A percentile compares a stretch with the other conserved stretches of the same genome.
These are phyloP conservation scores for Chionis minor DNA, from an alignment of 2,113 vertebrate species.

Conservation along the genomic window DNA sequence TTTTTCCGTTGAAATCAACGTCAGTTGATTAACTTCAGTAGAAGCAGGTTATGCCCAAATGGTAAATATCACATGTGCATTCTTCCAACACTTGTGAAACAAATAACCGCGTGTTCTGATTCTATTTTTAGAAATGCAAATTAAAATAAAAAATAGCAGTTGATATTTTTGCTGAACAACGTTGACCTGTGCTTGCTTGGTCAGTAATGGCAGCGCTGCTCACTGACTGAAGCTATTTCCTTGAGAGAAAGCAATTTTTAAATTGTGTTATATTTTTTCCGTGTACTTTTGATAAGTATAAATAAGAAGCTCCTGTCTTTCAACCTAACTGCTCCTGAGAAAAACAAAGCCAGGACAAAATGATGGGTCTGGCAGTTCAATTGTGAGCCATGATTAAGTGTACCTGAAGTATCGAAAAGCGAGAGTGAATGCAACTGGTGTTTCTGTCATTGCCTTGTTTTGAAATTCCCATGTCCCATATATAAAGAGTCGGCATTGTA, in stretches of 20 bases:
- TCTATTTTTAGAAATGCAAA: constrained; percentile 38
- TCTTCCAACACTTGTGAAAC: neutral
- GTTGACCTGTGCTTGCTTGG: neutral
- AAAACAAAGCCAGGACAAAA: neutral
- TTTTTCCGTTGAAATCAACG: neutral
- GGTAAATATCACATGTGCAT: neutral
- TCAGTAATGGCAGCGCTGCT: neutral
- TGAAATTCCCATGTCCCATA: neutral
- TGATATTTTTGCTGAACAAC: neutral
- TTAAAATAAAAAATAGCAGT: neutral
- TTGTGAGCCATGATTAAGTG: neutral
- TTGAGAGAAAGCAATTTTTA: neutral
- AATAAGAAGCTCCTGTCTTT: neutral
- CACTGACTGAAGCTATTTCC: neutral
- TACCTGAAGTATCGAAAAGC: neutral
- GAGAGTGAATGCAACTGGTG: neutral
- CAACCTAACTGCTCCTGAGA: neutral
- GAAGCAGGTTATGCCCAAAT: neutral
- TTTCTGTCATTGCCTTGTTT: neutral
- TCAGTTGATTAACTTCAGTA: constrained; percentile 14
- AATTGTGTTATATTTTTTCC: neutral
- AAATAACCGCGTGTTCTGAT: neutral
- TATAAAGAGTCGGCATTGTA: neutral
- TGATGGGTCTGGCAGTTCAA: neutral
- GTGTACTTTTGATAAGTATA: neutral